Base-by-base conservation (phyloP, 64 coral and sea anemone genomes). In the Montipora sp. region DNA sequence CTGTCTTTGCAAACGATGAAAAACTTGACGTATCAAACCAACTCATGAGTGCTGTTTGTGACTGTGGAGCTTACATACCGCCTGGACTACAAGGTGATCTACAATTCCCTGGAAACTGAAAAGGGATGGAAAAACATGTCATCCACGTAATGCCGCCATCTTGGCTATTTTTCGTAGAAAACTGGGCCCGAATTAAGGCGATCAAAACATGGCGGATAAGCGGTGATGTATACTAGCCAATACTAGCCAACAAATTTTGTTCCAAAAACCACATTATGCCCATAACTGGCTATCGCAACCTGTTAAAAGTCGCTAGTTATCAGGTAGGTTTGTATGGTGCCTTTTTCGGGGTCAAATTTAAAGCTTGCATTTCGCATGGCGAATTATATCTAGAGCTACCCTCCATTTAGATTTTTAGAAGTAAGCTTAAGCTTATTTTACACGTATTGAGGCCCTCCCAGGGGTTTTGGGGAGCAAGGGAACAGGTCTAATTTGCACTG, bases 1-100 rank as follows among this genome's bases (percentile, higher is more conserved):
- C 95, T 48, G 92, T 94, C 48, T 94, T 97, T 19, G 95, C 95
- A 75, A 90, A 97, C 74, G 83, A 94, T 11, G 95, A 94, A 10
- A 97, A 88, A 21, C 92, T 94, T 4, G 95, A 49, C 16, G 95
- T 10, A 88, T 94, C 95, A 94, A 97, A 97, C 95, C 95, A 97
- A 78, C 95, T 97, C 95, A 97, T 97, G 23, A 76, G 70, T 49
- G 55, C 8, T 8, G 5, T 65, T 18, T 48, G 46, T 85, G 7
- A 6, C 72, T 71, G 71, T 8, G 71, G 8, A 5, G 36, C 9
- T 16, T 85, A 51, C 19, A 71, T 50, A 5, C 20, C 10, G 46
- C 18, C 82, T 69, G 8, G 15, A n/a, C 45, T 12, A 50, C 65
- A 46, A 70, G 44, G 20, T 71, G 18, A 21, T 47, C 45, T 8